Evolutionary conservation across 1,140 invertebrate genomes (phyloP).

Genomic region (Drosophila saltans): DNA sequence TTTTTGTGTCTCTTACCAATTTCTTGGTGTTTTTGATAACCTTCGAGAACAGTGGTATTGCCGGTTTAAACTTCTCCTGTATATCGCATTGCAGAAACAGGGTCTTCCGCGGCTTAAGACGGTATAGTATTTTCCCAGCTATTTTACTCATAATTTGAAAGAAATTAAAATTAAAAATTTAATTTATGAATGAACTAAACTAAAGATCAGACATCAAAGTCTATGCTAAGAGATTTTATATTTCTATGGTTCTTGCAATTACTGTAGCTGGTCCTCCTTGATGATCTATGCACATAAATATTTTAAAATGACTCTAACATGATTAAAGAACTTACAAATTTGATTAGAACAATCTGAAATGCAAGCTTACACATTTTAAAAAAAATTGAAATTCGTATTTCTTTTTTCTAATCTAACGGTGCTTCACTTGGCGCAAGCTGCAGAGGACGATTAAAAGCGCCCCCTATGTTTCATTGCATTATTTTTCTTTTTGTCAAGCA

Average conservation of each 20-base stretch:
- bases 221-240: not conserved
- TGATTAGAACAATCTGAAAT: too few relatives aligned
- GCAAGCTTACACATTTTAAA: too few relatives aligned
- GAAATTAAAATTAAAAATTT: not conserved
- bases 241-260: not conserved
- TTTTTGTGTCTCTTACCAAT: conserved; percentile 85
- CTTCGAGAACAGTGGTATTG: conserved; percentile 88
- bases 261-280: too few relatives aligned
- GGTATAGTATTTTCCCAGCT: conserved; percentile 30
- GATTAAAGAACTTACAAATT: too few relatives aligned
- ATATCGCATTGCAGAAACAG: conserved; percentile 93
- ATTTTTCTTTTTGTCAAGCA: too few relatives aligned
- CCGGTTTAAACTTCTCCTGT: conserved; percentile 91
- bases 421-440: too few relatives aligned
- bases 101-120: conserved; percentile 83
- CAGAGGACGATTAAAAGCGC: too few relatives aligned
- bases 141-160: conserved; percentile 15
- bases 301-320: too few relatives aligned
- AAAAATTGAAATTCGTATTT: too few relatives aligned
- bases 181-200: not conserved
- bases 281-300: too few relatives aligned
- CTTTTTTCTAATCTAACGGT: too few relatives aligned
- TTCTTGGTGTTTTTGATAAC: conserved; percentile 89
- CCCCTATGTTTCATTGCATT: too few relatives aligned
- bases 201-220: not conserved